Conservation (phyloP, 2,113 vertebrate genomes). For the Rhinopomastus cyanomelas region DNA sequence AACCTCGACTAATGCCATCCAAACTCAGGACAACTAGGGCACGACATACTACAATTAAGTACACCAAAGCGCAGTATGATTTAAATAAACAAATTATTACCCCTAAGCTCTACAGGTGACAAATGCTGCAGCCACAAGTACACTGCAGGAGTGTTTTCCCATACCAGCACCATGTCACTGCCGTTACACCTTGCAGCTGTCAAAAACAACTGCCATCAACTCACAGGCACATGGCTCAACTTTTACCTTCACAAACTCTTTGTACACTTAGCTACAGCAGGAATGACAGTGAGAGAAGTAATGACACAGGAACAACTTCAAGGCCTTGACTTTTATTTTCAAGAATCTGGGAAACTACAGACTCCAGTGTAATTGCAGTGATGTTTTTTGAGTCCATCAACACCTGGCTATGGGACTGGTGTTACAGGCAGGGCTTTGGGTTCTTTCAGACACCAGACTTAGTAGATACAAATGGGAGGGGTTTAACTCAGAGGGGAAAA, state of each 20-base stretch:
- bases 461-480: too few relatives aligned
- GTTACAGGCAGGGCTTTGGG: too few relatives aligned
- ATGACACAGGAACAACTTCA: neutral
- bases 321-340: neutral
- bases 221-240: neutral
- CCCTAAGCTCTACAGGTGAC: neutral
- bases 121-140: neutral
- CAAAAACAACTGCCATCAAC: neutral
- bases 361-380: neutral
- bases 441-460: too few relatives aligned
- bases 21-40: neutral
- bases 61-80: neutral
- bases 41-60: neutral
- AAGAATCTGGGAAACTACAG: neutral
- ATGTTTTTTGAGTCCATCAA: neutral
- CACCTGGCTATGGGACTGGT: too few relatives aligned
- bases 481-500: too few relatives aligned
- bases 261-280: neutral
- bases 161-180: neutral
- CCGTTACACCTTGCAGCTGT: neutral
- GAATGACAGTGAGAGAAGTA: neutral
- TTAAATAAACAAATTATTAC: neutral
- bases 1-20: neutral
- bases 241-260: neutral
- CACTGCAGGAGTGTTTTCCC: neutral